Base-by-base conservation (phyloP, 1,140 invertebrate genomes). In the Conus betulinus region DNA sequence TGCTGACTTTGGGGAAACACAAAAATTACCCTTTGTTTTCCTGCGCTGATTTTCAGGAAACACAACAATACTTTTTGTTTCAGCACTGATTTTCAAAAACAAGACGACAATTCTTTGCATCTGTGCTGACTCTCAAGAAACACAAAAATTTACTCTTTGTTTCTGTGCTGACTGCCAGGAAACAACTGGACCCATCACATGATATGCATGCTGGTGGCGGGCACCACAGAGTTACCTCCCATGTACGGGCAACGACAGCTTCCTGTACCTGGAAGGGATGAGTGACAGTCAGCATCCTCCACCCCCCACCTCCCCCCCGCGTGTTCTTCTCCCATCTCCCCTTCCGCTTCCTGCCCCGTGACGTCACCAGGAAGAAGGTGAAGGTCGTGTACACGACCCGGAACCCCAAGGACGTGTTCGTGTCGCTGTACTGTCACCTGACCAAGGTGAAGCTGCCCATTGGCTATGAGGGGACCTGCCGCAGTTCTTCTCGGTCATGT, bases 341-440 rank as follows among this genome's bases (percentile, higher is more conserved):
- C 23, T 88, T 88, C 53, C 84, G 85, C 6, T 67, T 87, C 55
- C 76, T 92, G 23, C 92, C 92, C 5, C 78, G 81, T 39, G 84
- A 89, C 27, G 83, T 91, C 20, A 17, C 83, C 6, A 84, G 86
- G 67, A 79, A 89, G 52, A 87, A 90, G 74, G 76, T 79, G 23
- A 92, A 91, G 88, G 85, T 91, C 27, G 87, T 92, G 53, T 90
- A 90, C 82, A 57, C 90, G 27, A 79, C 88, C 39, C 82, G 92
- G 39, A 92, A 93, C 86, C 91, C 91, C n/a, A 93, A 93, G 87
- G 91, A 92, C 85, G 90, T 90, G 5, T 88, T 88, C 7, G 91
- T 91, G 52, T 92, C 91, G 10, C 85, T 91, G 87, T 92, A 90
- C 88, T 74, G 71, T 74, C 84, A 86, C 25, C 15, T 86, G 27